These are phyloP conservation scores for Dicerorhinus sumatrensis DNA, from an alignment of 2,113 vertebrate species.

Conservation along the genomic window DNA sequence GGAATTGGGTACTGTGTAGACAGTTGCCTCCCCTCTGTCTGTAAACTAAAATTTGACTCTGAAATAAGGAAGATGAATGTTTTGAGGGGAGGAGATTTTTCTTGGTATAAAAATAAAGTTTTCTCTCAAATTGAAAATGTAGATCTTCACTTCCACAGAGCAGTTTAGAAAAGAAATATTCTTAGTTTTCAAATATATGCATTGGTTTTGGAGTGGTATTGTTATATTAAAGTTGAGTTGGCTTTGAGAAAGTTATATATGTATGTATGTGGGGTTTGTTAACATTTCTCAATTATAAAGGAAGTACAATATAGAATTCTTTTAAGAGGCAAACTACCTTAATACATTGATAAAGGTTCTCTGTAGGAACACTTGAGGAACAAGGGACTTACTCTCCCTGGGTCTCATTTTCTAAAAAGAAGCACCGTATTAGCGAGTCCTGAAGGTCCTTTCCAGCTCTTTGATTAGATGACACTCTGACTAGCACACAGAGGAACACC, in stretches of 20 bases:
- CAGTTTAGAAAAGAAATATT: slow-evolving; percentile 12
- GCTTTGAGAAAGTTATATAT: slow-evolving; percentile 18
- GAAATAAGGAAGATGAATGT: background rate
- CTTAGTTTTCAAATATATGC: slow-evolving; percentile 31
- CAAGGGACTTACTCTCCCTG: slow-evolving; percentile 25
- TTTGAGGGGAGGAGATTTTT: background rate
- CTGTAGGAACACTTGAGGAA: slow-evolving; percentile 38
- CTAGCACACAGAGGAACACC: slow-evolving; percentile 37
- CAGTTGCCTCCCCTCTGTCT: slow-evolving; percentile 10
- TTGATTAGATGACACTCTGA: slow-evolving; percentile 65
- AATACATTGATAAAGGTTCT: slow-evolving; percentile 16
- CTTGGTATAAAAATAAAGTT: background rate
- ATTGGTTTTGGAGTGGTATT: background rate
- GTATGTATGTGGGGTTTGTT: background rate
- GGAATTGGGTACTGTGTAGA: background rate
- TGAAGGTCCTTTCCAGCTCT: slow-evolving; percentile 46
- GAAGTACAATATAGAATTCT: background rate
- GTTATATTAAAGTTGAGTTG: background rate
- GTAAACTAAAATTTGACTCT: slow-evolving; percentile 26
- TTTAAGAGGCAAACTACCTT: slow-evolving; percentile 27
- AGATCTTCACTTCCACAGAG: background rate
- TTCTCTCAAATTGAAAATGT: background rate
- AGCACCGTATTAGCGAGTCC: background rate
- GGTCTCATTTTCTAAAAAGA: slow-evolving; percentile 37
- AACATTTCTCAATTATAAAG: background rate